These are phyloP conservation scores for Siniperca knerii DNA, from an alignment of 2,113 vertebrate genomes.

Conservation along the genomic window DNA sequence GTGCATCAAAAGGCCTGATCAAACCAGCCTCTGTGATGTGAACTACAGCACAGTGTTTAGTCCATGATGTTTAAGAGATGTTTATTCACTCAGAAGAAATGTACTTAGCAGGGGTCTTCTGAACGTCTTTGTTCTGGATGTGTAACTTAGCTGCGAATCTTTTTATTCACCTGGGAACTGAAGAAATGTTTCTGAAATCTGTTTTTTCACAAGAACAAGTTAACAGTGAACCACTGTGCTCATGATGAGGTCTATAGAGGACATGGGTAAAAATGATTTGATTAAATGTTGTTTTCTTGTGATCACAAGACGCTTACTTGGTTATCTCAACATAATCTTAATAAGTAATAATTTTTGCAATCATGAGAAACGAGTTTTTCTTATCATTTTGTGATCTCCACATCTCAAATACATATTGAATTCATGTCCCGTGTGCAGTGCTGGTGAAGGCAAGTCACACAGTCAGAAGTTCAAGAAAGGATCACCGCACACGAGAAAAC, in stretches of 20 bases:
- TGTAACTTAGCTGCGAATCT: constrained; percentile 4
- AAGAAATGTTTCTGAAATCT: constrained; percentile 1
- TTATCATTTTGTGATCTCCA: background rate
- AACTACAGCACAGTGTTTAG: constrained; percentile 1
- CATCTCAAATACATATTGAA: background rate
- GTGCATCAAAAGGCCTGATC: constrained; percentile 35
- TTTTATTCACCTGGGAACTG: constrained; percentile 17
- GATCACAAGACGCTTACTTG: background rate
- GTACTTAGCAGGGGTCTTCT: constrained; percentile 3
- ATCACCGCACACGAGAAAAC: background rate
- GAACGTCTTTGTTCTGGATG: constrained; percentile 31
- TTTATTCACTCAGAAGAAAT: constrained; percentile 36
- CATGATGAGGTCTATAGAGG: background rate
- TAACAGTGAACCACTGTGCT: background rate
- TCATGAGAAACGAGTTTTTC: background rate
- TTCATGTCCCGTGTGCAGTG: too few species aligned
- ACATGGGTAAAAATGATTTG: background rate
- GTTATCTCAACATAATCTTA: background rate
- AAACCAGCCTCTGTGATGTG: constrained; percentile 36
- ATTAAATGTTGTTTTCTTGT: background rate
- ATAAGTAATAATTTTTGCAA: background rate
- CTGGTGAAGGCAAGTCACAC: background rate
- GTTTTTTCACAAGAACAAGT: background rate
- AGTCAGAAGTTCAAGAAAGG: background rate
- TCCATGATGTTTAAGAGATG: constrained; percentile 18